These are phyloP conservation scores for Cynoglossus semilaevis DNA, from an alignment of 2,113 vertebrate species.

Conservation along the genomic window DNA sequence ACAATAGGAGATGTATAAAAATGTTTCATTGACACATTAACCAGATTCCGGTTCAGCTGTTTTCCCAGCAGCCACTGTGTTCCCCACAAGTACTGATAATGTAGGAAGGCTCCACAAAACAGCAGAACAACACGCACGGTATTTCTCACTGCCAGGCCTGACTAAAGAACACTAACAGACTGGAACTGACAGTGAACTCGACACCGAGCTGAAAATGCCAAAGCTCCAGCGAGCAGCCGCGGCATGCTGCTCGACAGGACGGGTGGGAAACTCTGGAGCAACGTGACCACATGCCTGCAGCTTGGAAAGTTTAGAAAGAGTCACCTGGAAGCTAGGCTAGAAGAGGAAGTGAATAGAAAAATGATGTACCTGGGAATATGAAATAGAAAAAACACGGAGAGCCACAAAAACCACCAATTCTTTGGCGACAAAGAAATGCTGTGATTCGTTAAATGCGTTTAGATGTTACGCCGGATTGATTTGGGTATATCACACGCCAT, in stretches of 20 bases:
- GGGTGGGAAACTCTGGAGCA: constrained; percentile 25
- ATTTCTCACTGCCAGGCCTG: not conserved
- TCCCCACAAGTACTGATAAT: not conserved
- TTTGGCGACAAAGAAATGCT: no score
- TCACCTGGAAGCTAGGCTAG: not conserved
- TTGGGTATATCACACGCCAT: no score
- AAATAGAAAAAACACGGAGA: no score
- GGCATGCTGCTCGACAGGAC: constrained; percentile 54
- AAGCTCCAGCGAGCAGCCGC: constrained; percentile 23
- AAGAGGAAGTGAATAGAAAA: not conserved
- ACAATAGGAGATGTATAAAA: no score
- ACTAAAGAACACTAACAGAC: constrained; percentile 19
- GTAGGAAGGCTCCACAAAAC: not conserved
- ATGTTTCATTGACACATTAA: not conserved
- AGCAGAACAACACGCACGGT: not conserved
- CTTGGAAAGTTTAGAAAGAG: not conserved
- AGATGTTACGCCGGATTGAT: no score
- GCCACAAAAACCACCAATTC: no score
- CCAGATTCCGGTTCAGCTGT: not conserved
- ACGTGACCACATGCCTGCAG: constrained; percentile 10
- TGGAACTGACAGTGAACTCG: constrained; percentile 42
- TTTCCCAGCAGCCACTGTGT: not conserved
- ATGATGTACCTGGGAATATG: no score
- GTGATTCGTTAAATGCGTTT: no score
- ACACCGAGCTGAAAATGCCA: constrained; percentile 55